phyloP scores from a whole-genome alignment of 2,113 vertebrate genomes.

The Vimba vimba region DNA sequence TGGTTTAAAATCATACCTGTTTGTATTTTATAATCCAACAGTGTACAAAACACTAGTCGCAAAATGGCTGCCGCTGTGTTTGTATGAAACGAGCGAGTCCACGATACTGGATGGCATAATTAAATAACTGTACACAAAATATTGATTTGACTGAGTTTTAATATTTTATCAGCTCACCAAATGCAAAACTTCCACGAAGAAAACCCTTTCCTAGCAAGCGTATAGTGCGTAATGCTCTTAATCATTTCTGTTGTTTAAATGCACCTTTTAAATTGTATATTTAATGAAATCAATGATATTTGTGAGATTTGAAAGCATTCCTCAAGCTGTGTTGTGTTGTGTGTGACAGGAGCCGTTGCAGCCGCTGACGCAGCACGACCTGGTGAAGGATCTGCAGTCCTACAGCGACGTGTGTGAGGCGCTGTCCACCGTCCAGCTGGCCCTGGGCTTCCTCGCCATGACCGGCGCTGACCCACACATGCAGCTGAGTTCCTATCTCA shows the following conservation, averaged over 20 bases:
- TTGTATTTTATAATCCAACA: too few species aligned
- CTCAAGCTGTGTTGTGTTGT: neutral
- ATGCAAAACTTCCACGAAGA: too few species aligned
- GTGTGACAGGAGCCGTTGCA: constrained; percentile 75
- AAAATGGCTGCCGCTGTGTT: too few species aligned
- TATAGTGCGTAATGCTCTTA: neutral
- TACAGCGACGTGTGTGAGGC: constrained; percentile 93
- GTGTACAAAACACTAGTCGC: too few species aligned
- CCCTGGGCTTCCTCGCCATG: constrained; percentile 88
- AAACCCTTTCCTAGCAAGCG: too few species aligned
- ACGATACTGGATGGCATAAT: too few species aligned
- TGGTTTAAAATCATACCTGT: too few species aligned
- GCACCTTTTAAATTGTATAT: neutral
- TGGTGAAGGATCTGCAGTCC: constrained; percentile 85
- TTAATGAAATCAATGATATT: neutral
- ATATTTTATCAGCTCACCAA: too few species aligned
- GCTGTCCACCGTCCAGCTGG: constrained; percentile 82
- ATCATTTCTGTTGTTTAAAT: neutral
- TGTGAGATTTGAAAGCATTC: neutral
- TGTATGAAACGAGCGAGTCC: too few species aligned
- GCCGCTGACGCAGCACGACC: constrained; percentile 67
- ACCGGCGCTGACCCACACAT: constrained; percentile 80
- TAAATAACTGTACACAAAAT: too few species aligned
- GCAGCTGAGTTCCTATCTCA: constrained; percentile 80
- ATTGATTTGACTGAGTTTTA: too few species aligned